Evolutionary conservation across 53 echinoderm and acorn worm species (phyloP).

Genomic region (Glandiceps talaboti): DNA sequence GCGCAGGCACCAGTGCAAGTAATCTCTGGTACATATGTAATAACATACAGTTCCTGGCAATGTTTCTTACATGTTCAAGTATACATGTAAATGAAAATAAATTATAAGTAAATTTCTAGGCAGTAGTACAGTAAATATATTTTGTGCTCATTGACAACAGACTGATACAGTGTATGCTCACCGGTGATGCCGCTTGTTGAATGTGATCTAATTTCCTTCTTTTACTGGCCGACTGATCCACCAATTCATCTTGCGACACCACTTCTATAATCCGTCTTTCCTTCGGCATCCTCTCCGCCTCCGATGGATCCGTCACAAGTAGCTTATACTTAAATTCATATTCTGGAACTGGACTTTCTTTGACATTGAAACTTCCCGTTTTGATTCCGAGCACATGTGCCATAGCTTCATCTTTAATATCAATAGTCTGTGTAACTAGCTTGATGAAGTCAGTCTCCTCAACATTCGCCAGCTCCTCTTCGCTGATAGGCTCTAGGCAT

Average conservation of each 20-base stretch:
- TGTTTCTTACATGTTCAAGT: too few species aligned
- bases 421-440: neutral
- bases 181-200: neutral
- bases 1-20: too few species aligned
- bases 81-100: too few species aligned
- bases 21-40: too few species aligned
- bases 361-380: slow-evolving; percentile 41
- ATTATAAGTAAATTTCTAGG: too few species aligned
- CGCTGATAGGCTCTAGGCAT: slow-evolving; percentile 18
- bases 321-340: neutral
- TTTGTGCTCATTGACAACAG: too few species aligned
- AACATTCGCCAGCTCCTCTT: slow-evolving; percentile 1
- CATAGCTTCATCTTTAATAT: slow-evolving; percentile 22
- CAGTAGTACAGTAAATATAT: too few species aligned
- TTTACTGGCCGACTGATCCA: neutral
- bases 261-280: neutral
- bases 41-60: too few species aligned
- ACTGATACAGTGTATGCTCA: too few species aligned
- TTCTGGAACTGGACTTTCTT: slow-evolving; percentile 17
- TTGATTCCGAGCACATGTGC: slow-evolving; percentile 36
- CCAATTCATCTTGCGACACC: neutral
- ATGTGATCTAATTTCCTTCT: neutral
- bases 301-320: neutral
- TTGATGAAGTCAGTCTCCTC: slow-evolving; percentile 9
- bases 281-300: neutral